Evolutionary conservation across 2,888 invertebrate species (phyloP), one percentile per base, ranked within the genome.

Genomic region (Parnassius apollo): DNA sequence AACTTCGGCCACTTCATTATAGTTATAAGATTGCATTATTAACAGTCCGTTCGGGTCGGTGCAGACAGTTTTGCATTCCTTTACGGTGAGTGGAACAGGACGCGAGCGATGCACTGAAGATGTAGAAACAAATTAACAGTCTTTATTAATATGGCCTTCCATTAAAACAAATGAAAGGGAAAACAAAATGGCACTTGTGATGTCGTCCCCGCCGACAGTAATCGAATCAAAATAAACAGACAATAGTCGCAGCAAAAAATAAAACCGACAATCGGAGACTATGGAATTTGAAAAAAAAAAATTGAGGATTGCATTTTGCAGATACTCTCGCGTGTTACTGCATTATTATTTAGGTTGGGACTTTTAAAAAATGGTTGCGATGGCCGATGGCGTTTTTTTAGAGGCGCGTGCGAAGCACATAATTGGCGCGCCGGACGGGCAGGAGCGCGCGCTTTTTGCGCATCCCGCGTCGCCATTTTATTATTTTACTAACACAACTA

Each of bases 261-360:
- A 70, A 74, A 74, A 71, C 65, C 75, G 80, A 78, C 74, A 70
- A 35, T 74, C 76, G 74, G 75, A 74, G 73, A 71, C 75, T 67
- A 71, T 75, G 85, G 91, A 89, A 91, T 91, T 91, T 86, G 85
- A 84, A 85, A 87, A 83, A 87, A 83, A 82, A 88, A 88, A 89
- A 88, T 87, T 86, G 84, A 72, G 85, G 85, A 91, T 91, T 87
- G 91, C 90, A 91, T 91, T 89, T 89, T 83, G 86, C 82, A 84
- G 86, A 91, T 91, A 84, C 81, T 85, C 85, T 91, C 89, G 91
- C 91, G 91, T 91, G 91, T 91, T 91, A 88, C 86, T 88, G 91
- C 91, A 91, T 90, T 91, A 91, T 91, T 91, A 91, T 91, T 90
- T 89, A 86, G 85, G 83, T 76, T 83, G 78, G 80, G 77, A 71